Evolutionary conservation across 2,113 vertebrate genomes (phyloP).

Genomic region (Phalacrocorax brasilianus): DNA sequence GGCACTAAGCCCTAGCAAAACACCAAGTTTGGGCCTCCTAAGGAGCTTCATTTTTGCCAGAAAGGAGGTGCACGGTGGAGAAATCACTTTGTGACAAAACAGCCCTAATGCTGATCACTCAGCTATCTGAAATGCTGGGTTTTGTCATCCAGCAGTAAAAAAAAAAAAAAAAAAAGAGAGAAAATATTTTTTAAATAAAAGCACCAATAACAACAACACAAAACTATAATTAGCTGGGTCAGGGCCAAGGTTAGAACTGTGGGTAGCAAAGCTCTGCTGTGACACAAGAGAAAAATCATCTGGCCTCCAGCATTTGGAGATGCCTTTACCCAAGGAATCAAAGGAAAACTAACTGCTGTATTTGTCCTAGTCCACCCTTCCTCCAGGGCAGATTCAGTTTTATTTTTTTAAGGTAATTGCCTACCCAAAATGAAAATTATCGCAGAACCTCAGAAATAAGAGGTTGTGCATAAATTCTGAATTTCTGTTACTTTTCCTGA

Average conservation of each 20-base stretch:
- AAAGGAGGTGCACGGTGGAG: neutral
- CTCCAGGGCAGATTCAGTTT: neutral
- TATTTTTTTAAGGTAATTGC: neutral
- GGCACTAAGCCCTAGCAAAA: neutral
- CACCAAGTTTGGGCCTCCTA: neutral
- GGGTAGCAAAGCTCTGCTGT: neutral
- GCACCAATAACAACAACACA: too few relatives aligned
- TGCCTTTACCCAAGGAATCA: neutral
- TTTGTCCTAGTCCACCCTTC: neutral
- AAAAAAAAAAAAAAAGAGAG: neutral
- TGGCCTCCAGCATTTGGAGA: neutral
- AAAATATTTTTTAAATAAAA: too few relatives aligned
- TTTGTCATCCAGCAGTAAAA: neutral
- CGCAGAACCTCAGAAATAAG: neutral
- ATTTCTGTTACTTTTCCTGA: neutral
- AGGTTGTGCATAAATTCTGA: neutral
- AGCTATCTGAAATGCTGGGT: neutral
- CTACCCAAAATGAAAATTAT: neutral
- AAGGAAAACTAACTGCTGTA: neutral
- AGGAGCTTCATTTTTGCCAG: neutral
- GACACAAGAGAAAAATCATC: neutral
- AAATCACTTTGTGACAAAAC: neutral
- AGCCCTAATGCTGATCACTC: neutral
- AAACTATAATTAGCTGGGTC: neutral
- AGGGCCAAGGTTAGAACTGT: neutral